Conservation (phyloP, 2,888 invertebrate species). For the Aporophyla nigra region DNA sequence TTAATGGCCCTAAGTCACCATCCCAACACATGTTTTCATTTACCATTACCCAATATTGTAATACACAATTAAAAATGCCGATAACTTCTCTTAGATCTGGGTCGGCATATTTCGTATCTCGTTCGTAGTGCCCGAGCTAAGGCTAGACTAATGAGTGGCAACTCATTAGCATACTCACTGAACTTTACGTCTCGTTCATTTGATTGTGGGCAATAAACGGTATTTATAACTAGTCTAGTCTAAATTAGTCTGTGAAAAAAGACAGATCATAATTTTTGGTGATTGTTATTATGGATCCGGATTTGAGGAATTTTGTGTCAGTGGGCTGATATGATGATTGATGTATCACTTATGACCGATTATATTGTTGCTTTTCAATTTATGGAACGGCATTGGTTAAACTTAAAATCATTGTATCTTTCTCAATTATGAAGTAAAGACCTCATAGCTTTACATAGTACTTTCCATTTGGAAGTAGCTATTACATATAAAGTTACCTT, state of each 20-base stretch:
- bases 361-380: no score
- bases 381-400: no score
- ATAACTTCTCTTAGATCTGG: conserved; percentile 32
- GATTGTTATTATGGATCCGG: neutral
- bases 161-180: conserved; percentile 65
- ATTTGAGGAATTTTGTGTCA: neutral
- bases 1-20: neutral
- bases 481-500: no score
- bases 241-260: conserved; percentile 20
- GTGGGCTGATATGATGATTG: neutral
- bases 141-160: conserved; percentile 37
- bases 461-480: no score
- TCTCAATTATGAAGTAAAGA: no score
- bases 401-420: no score
- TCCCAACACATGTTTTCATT: conserved; percentile 25
- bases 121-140: conserved; percentile 31
- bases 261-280: conserved; percentile 9
- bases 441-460: no score
- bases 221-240: conserved; percentile 40
- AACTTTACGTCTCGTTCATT: conserved; percentile 52
- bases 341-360: neutral
- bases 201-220: conserved; percentile 25
- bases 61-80: conserved; percentile 30
- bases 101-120: conserved; percentile 38
- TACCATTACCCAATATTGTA: conserved; percentile 26